Evolutionary conservation across 2,888 invertebrate species (phyloP).

Genomic region (Netelia virgata): DNA sequence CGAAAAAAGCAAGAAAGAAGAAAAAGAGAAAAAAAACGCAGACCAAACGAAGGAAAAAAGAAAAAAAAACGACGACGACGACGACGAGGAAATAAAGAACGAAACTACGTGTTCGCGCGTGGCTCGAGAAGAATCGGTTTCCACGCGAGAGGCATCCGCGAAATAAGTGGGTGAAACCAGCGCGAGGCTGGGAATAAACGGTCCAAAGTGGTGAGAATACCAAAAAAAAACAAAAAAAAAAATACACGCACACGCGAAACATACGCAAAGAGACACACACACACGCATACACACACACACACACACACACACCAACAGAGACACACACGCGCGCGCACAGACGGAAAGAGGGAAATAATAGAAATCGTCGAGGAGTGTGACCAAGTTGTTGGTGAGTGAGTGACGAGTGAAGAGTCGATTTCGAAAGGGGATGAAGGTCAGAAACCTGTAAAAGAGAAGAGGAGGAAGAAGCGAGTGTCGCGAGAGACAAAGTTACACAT

Average conservation of each 20-base stretch:
- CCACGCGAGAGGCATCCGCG: background rate
- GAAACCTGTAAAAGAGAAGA: no score
- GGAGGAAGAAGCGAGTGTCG: no score
- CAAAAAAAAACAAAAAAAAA: no score
- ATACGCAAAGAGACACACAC: no score
- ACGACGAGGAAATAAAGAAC: background rate
- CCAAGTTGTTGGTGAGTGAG: background rate
- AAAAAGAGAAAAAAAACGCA: background rate
- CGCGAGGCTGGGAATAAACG: background rate
- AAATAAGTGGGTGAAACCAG: background rate
- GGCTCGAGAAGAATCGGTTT: background rate
- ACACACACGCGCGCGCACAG: no score
- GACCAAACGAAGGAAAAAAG: background rate
- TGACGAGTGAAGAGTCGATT: background rate
- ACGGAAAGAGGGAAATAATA: no score
- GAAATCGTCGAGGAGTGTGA: no score
- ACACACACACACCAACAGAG: no score
- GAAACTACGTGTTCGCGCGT: constrained; percentile 3
- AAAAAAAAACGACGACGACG: no score
- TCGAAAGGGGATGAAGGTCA: no score
- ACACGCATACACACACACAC: no score
- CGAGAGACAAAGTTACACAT: no score
- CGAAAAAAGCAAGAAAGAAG: background rate
- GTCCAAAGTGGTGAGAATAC: background rate
- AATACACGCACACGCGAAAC: background rate